Percentiles rank a stretch among this genome's conserved stretches.
These are phyloP conservation scores for Chloropsis cyanopogon DNA, from an alignment of 2,113 vertebrate genomes.

Conservation along the genomic window DNA sequence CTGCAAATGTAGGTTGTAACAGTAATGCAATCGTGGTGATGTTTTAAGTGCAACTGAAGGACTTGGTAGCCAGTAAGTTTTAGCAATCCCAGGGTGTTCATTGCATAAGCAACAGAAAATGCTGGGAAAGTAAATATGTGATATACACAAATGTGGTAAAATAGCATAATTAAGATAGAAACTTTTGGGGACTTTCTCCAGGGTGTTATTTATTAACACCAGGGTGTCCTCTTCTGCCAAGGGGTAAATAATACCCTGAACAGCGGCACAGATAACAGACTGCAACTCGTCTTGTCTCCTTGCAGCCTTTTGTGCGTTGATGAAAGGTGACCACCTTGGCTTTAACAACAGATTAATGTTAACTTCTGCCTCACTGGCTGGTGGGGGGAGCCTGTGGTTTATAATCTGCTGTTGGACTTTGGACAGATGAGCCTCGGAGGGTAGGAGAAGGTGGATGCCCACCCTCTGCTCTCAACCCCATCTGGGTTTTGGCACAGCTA, in stretches of 20 bases:
- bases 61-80: not conserved
- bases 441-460: accelerated
- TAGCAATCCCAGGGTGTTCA: not conserved
- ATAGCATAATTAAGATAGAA: not conserved
- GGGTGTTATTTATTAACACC: not conserved
- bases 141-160: not conserved
- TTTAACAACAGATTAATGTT: not conserved
- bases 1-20: not conserved
- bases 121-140: not conserved
- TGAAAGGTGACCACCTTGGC: not conserved
- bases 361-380: not conserved
- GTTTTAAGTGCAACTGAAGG: not conserved
- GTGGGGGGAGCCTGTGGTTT: not conserved
- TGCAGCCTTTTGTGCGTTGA: not conserved
- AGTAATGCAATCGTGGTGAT: not conserved
- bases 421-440: not conserved
- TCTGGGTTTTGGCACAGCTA: not conserved
- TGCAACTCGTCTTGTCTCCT: not conserved
- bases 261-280: not conserved
- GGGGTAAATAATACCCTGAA: not conserved
- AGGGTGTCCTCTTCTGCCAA: not conserved
- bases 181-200: not conserved
- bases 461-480: not conserved
- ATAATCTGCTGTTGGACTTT: not conserved
- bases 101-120: not conserved